Evolutionary conservation across 2,888 invertebrate genomes (phyloP).

Genomic region (Girardia tigrina): DNA sequence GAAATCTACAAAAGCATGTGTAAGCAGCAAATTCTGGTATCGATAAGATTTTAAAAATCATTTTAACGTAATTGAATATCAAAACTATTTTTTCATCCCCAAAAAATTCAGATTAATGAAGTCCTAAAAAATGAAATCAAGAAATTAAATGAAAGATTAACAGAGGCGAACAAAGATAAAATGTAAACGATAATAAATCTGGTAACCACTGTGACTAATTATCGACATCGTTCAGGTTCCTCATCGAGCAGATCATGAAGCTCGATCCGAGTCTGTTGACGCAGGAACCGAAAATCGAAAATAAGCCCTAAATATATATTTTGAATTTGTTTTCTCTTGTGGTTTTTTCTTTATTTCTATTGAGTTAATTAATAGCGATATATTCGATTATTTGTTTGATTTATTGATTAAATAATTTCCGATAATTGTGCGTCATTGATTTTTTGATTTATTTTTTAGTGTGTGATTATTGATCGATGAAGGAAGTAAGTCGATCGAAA

Average conservation of each 20-base stretch:
- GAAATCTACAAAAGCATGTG: neutral
- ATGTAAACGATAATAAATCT: neutral
- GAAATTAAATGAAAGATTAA: neutral
- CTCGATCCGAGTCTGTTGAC: neutral
- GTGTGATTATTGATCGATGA: too few species aligned
- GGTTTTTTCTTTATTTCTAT: too few species aligned
- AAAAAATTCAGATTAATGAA: constrained; percentile 17
- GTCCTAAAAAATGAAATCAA: constrained; percentile 7
- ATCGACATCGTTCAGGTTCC: too few species aligned
- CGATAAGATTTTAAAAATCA: too few species aligned
- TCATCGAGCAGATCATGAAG: constrained; percentile 5
- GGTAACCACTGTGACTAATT: too few species aligned
- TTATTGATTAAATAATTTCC: too few species aligned
- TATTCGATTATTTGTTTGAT: neutral
- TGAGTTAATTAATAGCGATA: too few species aligned
- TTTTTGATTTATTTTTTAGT: too few species aligned
- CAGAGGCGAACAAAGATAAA: neutral
- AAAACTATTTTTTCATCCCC: neutral
- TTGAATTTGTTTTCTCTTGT: neutral
- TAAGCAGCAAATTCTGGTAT: neutral
- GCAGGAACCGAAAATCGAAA: constrained; percentile 1
- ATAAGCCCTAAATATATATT: neutral
- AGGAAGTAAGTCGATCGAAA: neutral
- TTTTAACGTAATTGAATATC: neutral
- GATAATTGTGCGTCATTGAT: too few species aligned